A percentile compares a stretch with the other conserved stretches of the same genome.
These are phyloP conservation scores for Mormyrus lacerda DNA, from an alignment of 2,113 vertebrate genomes.

Conservation along the genomic window DNA sequence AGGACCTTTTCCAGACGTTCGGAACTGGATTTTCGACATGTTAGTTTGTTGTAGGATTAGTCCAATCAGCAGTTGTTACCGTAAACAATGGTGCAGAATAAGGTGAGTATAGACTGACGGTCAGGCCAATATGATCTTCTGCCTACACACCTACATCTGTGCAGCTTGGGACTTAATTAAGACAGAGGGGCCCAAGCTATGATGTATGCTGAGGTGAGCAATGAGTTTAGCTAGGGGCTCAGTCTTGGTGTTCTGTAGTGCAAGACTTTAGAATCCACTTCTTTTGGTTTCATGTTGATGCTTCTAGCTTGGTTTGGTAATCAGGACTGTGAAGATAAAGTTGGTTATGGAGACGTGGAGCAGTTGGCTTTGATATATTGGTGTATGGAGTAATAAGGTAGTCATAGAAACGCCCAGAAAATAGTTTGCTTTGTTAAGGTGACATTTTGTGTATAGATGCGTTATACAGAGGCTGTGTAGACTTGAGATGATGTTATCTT, in stretches of 20 bases:
- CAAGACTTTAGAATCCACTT: not conserved
- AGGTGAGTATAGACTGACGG: not conserved
- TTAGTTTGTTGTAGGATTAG: not conserved
- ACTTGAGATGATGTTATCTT: not conserved
- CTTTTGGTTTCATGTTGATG: not conserved
- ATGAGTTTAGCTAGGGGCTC: not conserved
- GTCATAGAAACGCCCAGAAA: not conserved
- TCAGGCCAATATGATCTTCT: not conserved
- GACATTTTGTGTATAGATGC: not conserved
- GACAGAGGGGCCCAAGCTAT: not conserved
- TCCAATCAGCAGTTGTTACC: not conserved
- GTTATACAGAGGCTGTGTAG: not conserved
- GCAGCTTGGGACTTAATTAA: not conserved
- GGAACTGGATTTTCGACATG: not conserved
- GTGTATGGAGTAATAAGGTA: not conserved
- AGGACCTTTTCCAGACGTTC: not conserved
- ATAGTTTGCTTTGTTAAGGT: not conserved
- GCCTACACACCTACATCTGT: not conserved
- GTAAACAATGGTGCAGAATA: not conserved
- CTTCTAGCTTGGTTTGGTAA: not conserved
- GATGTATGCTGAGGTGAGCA: not conserved
- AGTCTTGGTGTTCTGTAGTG: not conserved
- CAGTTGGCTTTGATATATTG: not conserved
- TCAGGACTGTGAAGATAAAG: not conserved
- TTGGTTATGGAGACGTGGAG: not conserved